Percentiles rank a stretch among this genome's conserved stretches.
Evolutionary conservation across 1,140 invertebrate genomes (phyloP).

Genomic region (Zaprionus ornatus): DNA sequence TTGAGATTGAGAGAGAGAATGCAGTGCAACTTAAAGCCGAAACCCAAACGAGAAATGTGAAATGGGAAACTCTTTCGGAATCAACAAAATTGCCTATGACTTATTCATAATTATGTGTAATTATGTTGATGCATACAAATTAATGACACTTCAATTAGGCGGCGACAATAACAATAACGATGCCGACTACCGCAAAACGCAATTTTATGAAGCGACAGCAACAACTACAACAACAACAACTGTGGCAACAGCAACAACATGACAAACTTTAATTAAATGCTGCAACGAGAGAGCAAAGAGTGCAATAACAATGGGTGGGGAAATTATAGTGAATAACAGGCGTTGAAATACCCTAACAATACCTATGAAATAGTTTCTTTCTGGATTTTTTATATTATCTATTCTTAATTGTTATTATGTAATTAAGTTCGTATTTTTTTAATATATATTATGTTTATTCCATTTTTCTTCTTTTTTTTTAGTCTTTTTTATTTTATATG

Average conservation of each 20-base stretch:
- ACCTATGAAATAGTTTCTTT: background rate
- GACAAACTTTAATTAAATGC: constrained; percentile 43
- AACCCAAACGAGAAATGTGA: background rate
- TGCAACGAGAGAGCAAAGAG: constrained; percentile 5
- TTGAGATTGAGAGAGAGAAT: background rate
- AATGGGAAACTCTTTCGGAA: constrained; percentile 47
- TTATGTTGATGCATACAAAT: constrained; percentile 80
- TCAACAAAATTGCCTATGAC: constrained; percentile 53
- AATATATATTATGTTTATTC: too few relatives aligned
- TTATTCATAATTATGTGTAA: constrained; percentile 72
- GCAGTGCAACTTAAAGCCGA: background rate
- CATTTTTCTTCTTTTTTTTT: too few relatives aligned
- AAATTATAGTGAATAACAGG: background rate
- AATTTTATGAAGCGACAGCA: constrained; percentile 32
- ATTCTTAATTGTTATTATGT: too few relatives aligned
- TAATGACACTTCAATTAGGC: constrained; percentile 75
- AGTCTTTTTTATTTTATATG: too few relatives aligned
- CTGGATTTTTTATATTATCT: too few relatives aligned
- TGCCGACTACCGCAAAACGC: constrained; percentile 35
- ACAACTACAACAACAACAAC: constrained; percentile 29
- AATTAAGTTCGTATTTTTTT: too few relatives aligned
- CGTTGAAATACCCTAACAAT: background rate
- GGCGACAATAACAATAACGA: constrained; percentile 28
- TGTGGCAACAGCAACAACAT: constrained; percentile 22
- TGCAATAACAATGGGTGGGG: constrained; percentile 3